phyloP scores from a whole-genome alignment of 2,113 vertebrate genomes.

The Cygnus buccinator region DNA sequence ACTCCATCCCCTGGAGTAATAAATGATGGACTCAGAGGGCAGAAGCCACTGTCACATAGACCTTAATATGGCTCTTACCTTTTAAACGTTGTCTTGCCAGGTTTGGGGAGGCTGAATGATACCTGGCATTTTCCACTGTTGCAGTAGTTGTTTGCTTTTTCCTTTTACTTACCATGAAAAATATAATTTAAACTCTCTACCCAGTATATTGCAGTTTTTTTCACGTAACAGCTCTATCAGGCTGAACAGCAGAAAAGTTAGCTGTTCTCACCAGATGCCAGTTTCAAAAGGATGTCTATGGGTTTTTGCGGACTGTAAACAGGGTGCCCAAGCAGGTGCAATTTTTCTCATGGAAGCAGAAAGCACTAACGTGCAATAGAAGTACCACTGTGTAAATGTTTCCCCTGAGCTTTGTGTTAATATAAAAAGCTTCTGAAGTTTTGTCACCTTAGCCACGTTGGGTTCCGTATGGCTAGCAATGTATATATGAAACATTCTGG shows the following conservation, averaged over 20 bases:
- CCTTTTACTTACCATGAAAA: not conserved
- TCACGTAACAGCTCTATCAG: fast-evolving
- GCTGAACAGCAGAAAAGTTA: not conserved
- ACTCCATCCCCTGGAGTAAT: not conserved
- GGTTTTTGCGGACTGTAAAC: not conserved
- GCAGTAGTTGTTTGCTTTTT: not conserved
- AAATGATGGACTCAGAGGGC: not conserved
- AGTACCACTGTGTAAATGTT: not conserved
- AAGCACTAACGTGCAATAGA: not conserved
- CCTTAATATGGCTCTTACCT: not conserved
- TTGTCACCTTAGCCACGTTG: not conserved
- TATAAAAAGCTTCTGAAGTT: not conserved
- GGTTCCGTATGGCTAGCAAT: not conserved
- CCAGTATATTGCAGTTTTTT: not conserved
- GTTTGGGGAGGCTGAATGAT: not conserved
- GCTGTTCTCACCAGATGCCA: not conserved
- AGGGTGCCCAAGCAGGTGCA: not conserved
- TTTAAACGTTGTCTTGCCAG: not conserved
- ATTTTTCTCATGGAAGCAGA: not conserved
- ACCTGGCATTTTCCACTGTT: not conserved
- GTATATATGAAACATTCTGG: not conserved
- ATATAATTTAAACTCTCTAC: not conserved
- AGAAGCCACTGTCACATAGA: not conserved
- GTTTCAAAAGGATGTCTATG: not conserved
- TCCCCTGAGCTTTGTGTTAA: not conserved